These are phyloP conservation scores for Columba livia DNA, from an alignment of 2,113 vertebrate genomes.

Conservation along the genomic window DNA sequence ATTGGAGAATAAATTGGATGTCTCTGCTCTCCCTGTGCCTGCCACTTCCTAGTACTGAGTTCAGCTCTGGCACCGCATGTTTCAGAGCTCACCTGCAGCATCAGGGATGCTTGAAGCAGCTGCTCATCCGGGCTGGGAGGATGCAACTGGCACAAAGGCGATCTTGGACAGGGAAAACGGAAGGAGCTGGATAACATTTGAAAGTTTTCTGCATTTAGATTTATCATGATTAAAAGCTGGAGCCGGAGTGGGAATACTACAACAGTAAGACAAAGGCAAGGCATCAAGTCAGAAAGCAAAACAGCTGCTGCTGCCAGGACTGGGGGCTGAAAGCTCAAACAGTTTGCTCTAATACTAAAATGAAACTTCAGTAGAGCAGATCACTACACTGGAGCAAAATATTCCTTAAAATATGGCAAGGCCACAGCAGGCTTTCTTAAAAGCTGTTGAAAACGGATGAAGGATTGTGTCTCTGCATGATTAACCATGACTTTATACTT, in stretches of 20 bases:
- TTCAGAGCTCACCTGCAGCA: constrained; percentile 29
- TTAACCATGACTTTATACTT: background rate
- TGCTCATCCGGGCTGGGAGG: background rate
- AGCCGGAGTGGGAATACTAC: background rate
- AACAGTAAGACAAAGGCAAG: background rate
- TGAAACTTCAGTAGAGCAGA: background rate
- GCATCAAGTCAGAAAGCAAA: background rate
- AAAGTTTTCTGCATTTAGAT: constrained; percentile 38
- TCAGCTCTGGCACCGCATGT: background rate
- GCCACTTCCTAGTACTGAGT: constrained; percentile 12
- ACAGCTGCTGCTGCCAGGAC: background rate
- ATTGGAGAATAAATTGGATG: background rate
- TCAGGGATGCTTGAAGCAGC: background rate
- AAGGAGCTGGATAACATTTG: constrained; percentile 27
- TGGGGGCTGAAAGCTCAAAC: background rate
- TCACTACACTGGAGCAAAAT: background rate
- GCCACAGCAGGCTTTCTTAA: background rate
- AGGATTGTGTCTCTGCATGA: background rate
- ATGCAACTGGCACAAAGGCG: background rate
- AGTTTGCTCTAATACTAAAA: background rate
- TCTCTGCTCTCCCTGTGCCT: constrained; percentile 37
- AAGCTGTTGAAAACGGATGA: background rate
- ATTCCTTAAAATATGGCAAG: background rate
- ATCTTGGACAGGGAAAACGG: background rate
- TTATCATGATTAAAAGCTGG: constrained; percentile 6